These are phyloP conservation scores for Drosophila ficusphila DNA, from an alignment of 1,140 invertebrate species.

Conservation along the genomic window DNA sequence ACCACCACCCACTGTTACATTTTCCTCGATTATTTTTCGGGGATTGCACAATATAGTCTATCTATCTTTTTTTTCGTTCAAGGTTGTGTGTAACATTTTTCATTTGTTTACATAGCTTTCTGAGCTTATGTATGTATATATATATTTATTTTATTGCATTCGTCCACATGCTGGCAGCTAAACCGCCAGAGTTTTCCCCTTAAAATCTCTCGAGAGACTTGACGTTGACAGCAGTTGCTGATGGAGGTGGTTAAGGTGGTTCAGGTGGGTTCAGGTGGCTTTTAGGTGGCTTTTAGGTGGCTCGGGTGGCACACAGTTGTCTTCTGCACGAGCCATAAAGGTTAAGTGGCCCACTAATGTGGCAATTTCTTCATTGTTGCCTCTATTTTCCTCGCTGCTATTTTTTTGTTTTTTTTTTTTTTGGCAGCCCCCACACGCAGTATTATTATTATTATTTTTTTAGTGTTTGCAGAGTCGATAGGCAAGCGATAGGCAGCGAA, in stretches of 20 bases:
- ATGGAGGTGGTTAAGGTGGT: slow-evolving; percentile 1
- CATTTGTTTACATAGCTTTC: slow-evolving; percentile 41
- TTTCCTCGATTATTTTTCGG: background rate
- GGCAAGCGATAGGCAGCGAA: slow-evolving; percentile 43
- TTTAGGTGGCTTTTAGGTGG: slow-evolving; percentile 7
- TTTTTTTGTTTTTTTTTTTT: slow-evolving; percentile 16
- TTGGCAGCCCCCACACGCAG: slow-evolving; percentile 41
- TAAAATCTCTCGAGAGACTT: slow-evolving; percentile 7
- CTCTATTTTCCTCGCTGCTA: slow-evolving; percentile 4
- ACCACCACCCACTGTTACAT: slow-evolving; percentile 36
- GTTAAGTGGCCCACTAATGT: slow-evolving; percentile 56
- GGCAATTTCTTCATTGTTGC: slow-evolving; percentile 36
- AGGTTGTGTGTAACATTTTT: slow-evolving; percentile 54
- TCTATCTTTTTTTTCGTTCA: slow-evolving; percentile 33
- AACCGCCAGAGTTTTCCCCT: background rate
- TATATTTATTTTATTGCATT: slow-evolving; percentile 39
- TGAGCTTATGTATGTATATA: background rate
- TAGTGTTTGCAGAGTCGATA: slow-evolving; percentile 33
- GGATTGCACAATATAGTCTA: slow-evolving; percentile 45
- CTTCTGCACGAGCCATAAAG: slow-evolving; percentile 26
- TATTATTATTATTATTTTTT: slow-evolving; percentile 29
- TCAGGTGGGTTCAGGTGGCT: slow-evolving; percentile 12
- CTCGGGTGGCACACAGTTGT: slow-evolving; percentile 14
- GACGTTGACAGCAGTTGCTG: slow-evolving; percentile 2
- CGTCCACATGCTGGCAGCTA: slow-evolving; percentile 33